Evolutionary conservation across 2,888 invertebrate species (phyloP), one percentile per base, ranked within the genome.

Genomic region (Ichneumon xanthorius): DNA sequence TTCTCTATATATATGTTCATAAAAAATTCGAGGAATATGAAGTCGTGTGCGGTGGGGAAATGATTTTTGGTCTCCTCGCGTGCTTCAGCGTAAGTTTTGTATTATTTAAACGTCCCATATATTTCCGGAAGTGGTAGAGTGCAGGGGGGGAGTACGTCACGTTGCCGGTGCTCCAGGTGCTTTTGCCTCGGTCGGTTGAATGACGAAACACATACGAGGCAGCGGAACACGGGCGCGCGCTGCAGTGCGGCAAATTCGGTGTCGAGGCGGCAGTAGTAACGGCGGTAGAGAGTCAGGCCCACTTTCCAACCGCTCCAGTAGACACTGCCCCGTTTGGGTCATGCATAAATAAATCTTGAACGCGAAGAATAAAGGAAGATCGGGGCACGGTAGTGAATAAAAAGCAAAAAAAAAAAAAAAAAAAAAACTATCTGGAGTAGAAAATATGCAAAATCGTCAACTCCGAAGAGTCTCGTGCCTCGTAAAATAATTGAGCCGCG

Each of bases 171-270:
- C 55, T 50, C 65, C 68, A 73, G 45, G 73, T 73, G 73, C 61
- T 37, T 71, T 65, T 63, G 61, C 71, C 53, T 22, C 68, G 70
- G 65, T 76, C 58, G 63, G 77, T 78, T 50, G 61, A 80, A 80
- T 76, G 85, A 85, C 82, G 85, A 85, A 48, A 73, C 63, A 82
- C 30, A 63, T 30, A 63, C 63, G 63, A 16, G 55, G 55, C 55
- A 11, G 30, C 58, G 68, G 55, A 19, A 19, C 19, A 48, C 50
- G 82, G 63, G n/a, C 50, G 82, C 61, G 80, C 82, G 76, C 85
- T 85, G 85, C 85, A 85, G 82, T 85, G 85, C 85, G 85, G 82
- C 85, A 85, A 82, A 85, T 71, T 67, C 67, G 76, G 48, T 67
- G 70, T 58, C 67, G 75, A 71, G 67, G 65, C 22, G 55, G 45